These are phyloP conservation scores for Antedon mediterranea DNA, from an alignment of 53 echinoderm and acorn worm genomes.

Conservation along the genomic window DNA sequence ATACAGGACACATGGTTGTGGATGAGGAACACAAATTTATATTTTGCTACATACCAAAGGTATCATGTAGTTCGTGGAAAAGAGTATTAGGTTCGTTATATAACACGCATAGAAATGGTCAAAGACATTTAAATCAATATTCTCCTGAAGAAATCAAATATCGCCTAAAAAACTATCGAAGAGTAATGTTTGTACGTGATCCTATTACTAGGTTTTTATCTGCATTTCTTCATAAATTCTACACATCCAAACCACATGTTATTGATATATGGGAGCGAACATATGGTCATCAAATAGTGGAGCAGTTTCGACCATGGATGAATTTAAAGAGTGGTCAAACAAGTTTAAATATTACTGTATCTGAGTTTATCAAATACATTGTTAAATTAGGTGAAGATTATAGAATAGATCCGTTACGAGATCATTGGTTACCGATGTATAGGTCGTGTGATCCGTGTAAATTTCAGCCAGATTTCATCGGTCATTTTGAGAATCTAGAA, in stretches of 20 bases:
- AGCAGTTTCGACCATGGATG: slow-evolving; percentile 22
- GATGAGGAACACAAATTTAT: not conserved
- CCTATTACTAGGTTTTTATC: slow-evolving; percentile 56
- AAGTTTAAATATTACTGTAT: slow-evolving; percentile 47
- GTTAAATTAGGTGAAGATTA: slow-evolving; percentile 24
- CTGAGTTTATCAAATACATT: slow-evolving; percentile 42
- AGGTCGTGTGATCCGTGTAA: slow-evolving; percentile 37
- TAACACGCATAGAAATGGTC: not conserved
- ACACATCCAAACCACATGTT: no score
- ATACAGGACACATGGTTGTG: not conserved
- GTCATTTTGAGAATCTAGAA: slow-evolving; percentile 59
- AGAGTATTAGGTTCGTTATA: not conserved
- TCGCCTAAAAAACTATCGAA: slow-evolving; percentile 33
- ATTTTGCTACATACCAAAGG: not conserved
- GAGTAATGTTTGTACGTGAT: slow-evolving; percentile 64
- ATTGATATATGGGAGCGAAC: slow-evolving; percentile 32
- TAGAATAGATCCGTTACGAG: slow-evolving; percentile 20
- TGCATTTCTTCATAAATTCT: slow-evolving; percentile 46
- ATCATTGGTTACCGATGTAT: slow-evolving; percentile 65
- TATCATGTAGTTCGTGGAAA: not conserved
- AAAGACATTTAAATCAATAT: not conserved
- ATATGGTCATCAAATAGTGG: slow-evolving; percentile 32
- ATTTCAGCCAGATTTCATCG: slow-evolving; percentile 60
- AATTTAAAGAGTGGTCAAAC: not conserved
- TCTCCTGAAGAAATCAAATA: slow-evolving; percentile 2